A percentile compares a stretch with the other conserved stretches of the same genome.
phyloP scores from a whole-genome alignment of 2,113 vertebrate genomes.

The Macrotus californicus region DNA sequence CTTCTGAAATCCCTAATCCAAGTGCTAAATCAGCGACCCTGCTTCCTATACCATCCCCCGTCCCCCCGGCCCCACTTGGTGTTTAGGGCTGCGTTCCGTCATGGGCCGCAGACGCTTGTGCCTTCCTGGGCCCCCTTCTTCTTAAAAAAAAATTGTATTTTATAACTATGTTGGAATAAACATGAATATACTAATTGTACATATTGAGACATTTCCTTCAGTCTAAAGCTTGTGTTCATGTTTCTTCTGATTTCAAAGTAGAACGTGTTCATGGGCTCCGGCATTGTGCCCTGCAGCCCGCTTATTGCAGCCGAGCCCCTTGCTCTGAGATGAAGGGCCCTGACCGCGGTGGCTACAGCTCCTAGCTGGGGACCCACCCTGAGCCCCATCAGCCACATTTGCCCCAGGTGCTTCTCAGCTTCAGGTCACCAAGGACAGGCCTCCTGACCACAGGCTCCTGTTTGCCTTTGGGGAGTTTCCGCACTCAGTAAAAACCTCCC shows the following conservation, averaged over 20 bases:
- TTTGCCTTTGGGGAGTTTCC: not conserved
- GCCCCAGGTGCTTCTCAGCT: not conserved
- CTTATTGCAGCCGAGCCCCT: not conserved
- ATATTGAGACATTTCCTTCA: not conserved
- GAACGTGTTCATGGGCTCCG: too few relatives aligned
- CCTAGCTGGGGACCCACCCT: not conserved
- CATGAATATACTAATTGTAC: not conserved
- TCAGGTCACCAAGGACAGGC: not conserved
- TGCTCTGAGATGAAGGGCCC: not conserved
- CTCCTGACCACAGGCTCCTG: not conserved
- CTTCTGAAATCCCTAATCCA: not conserved
- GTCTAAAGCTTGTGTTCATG: not conserved
- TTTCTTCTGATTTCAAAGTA: not conserved
- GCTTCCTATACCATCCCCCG: not conserved
- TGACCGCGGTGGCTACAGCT: not conserved
- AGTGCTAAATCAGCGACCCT: not conserved
- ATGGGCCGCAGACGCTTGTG: accelerated
- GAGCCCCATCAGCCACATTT: accelerated
- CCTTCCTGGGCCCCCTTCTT: not conserved
- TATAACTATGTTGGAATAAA: not conserved
- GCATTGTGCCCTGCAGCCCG: accelerated
- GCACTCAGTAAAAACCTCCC: not conserved
- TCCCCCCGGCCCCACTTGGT: too few relatives aligned
- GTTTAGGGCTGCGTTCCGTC: accelerated
- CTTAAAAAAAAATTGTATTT: not conserved